Percentiles rank a stretch among this genome's conserved stretches.
These are phyloP conservation scores for Cheilosia soror DNA, from an alignment of 2,888 invertebrate genomes.

Conservation along the genomic window DNA sequence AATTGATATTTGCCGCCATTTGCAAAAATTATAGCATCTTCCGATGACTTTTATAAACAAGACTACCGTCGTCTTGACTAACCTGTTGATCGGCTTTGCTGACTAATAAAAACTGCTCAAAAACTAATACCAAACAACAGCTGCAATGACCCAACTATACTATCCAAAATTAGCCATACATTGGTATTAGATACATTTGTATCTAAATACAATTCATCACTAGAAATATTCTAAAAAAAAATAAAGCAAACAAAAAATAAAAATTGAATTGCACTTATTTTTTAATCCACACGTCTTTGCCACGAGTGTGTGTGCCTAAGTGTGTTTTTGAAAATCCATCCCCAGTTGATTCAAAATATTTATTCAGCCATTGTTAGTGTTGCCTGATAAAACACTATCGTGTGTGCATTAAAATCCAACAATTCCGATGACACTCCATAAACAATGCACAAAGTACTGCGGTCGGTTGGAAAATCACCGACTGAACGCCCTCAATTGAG, in stretches of 20 bases:
- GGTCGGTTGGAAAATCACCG: conserved; percentile 67
- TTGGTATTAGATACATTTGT: too few species aligned
- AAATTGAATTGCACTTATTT: conserved; percentile 53
- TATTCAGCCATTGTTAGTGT: conserved; percentile 74
- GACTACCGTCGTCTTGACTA: too few species aligned
- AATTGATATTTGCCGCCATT: too few species aligned
- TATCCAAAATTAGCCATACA: too few species aligned
- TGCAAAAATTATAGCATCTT: too few species aligned
- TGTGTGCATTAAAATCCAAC: conserved; percentile 74
- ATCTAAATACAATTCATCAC: too few species aligned
- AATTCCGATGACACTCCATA: conserved; percentile 75
- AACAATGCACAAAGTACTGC: conserved; percentile 63
- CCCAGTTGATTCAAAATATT: conserved; percentile 76
- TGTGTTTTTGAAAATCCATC: conserved; percentile 60
- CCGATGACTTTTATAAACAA: too few species aligned
- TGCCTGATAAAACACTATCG: conserved; percentile 76
- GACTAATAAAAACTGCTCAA: too few species aligned
- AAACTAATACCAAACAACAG: too few species aligned
- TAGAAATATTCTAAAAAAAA: not conserved
- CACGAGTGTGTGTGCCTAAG: conserved; percentile 14
- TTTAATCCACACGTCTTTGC: conserved; percentile 34
- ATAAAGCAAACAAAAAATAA: conserved; percentile 17
- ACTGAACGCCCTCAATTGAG: conserved; percentile 72
- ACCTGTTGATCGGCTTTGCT: too few species aligned
- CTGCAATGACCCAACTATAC: too few species aligned